Percentiles rank a stretch among this genome's conserved stretches.
Conservation (phyloP, 2,113 vertebrate species). For the Prochilodus magdalenae region DNA sequence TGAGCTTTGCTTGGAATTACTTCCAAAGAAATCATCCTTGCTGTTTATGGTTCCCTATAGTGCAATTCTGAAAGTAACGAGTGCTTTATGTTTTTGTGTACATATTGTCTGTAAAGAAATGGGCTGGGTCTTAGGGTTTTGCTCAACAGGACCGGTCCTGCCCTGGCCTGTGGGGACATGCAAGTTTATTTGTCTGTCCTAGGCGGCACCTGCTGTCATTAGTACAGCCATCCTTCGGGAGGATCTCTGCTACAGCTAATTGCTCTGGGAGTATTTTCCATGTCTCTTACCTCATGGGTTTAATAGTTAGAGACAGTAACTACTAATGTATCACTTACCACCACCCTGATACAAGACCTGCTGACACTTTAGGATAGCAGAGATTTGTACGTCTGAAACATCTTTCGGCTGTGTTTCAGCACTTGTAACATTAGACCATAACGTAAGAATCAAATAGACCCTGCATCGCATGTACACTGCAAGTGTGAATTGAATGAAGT, state of each 20-base stretch:
- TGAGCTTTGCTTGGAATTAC: too few species aligned
- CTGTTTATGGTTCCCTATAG: background rate
- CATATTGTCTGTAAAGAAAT: background rate
- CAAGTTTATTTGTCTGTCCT: conserved; percentile 43
- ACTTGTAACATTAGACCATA: background rate
- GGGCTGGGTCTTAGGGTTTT: background rate
- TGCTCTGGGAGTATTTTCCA: conserved; percentile 81
- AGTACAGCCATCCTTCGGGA: conserved; percentile 69
- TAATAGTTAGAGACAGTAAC: conserved; percentile 63
- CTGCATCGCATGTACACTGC: too few species aligned
- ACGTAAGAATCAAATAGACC: background rate
- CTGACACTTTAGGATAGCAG: conserved; percentile 18
- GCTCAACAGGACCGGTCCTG: background rate
- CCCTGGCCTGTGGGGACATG: conserved; percentile 23
- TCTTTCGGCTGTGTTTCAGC: conserved; percentile 26
- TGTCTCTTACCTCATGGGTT: conserved; percentile 52
- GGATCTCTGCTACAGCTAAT: conserved; percentile 68
- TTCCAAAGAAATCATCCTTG: background rate
- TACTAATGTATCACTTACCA: conserved; percentile 54
- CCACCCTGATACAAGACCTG: conserved; percentile 13
- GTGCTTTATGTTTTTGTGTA: background rate
- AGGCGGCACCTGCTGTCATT: conserved; percentile 56
- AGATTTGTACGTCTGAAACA: background rate
- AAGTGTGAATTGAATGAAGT: background rate
- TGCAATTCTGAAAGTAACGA: too few species aligned